phyloP scores from a whole-genome alignment of 2,113 vertebrate genomes.

The Periophthalmodon schlosseri region DNA sequence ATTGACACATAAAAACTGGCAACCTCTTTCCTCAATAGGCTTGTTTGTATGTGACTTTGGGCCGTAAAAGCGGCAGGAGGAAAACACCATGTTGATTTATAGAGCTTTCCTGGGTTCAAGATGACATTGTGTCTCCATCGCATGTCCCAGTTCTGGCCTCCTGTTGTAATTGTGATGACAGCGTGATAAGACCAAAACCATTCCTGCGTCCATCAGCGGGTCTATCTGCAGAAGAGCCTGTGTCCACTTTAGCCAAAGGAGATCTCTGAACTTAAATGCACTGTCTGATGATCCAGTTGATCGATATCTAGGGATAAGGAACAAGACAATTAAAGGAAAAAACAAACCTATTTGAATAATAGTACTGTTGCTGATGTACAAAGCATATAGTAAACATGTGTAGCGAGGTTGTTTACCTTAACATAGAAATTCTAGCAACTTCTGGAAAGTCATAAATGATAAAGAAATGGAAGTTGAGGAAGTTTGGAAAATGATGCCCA shows the following conservation, averaged over 20 bases:
- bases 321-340: conserved; percentile 45
- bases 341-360: conserved; percentile 43
- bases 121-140: conserved; percentile 37
- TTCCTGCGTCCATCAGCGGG: conserved; percentile 50
- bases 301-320: conserved; percentile 43
- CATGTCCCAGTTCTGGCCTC: conserved; percentile 18
- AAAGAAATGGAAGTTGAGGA: not conserved
- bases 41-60: conserved; percentile 12
- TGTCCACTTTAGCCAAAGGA: conserved; percentile 55
- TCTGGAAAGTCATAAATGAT: not conserved
- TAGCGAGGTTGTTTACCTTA: conserved; percentile 22
- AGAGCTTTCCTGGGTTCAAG: conserved; percentile 27
- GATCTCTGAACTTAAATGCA: conserved; percentile 41
- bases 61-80: conserved; percentile 15
- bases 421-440: not conserved
- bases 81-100: conserved; percentile 39
- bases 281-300: conserved; percentile 42
- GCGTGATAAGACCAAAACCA: conserved; percentile 65
- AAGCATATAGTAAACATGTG: conserved; percentile 73
- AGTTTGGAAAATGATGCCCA: not conserved
- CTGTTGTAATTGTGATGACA: conserved; percentile 44
- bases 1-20: conserved; percentile 14
- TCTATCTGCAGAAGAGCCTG: conserved; percentile 48
- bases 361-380: conserved; percentile 26
- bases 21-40: conserved; percentile 16